phyloP scores from a whole-genome alignment of 1,140 invertebrate genomes.

The Ceratoteleas bidentatus region DNA sequence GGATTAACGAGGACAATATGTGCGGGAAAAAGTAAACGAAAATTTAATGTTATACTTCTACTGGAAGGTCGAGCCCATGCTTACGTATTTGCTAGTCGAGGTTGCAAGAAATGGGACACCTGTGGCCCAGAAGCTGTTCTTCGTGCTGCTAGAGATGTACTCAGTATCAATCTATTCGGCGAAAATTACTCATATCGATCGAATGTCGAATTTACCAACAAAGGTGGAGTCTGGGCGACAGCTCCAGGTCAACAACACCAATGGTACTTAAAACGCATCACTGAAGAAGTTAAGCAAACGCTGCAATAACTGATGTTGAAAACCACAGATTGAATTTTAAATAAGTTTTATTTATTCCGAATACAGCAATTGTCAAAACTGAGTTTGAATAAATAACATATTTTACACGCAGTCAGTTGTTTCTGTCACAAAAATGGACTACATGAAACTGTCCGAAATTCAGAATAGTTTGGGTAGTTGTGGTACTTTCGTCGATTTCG shows the following conservation, averaged over 20 bases:
- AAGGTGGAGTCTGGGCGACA: slow-evolving; percentile 93
- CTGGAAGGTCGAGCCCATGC: slow-evolving; percentile 97
- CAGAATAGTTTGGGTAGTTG: too few relatives aligned
- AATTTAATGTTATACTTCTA: slow-evolving; percentile 92
- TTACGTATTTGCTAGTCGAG: slow-evolving; percentile 96
- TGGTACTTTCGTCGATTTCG: too few relatives aligned
- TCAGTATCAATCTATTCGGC: slow-evolving; percentile 97
- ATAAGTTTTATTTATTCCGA: slow-evolving; percentile 5
- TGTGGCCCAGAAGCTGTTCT: slow-evolving; percentile 98
- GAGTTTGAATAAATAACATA: slow-evolving; percentile 34
- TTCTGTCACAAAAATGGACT: too few relatives aligned
- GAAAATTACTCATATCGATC: slow-evolving; percentile 88
- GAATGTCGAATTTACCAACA: slow-evolving; percentile 86
- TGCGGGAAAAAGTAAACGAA: too few relatives aligned
- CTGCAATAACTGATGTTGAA: slow-evolving; percentile 56
- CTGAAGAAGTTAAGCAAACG: slow-evolving; percentile 82
- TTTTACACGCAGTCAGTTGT: slow-evolving; percentile 12
- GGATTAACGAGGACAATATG: too few relatives aligned
- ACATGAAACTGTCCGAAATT: too few relatives aligned
- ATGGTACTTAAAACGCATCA: slow-evolving; percentile 86
- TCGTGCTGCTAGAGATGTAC: slow-evolving; percentile 88
- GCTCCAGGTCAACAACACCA: slow-evolving; percentile 84
- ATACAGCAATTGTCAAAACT: slow-evolving; percentile 16
- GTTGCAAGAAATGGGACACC: slow-evolving; percentile 99
- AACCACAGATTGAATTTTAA: neutral